These are phyloP conservation scores for Laothoe populi DNA, from an alignment of 2,888 invertebrate genomes.

Conservation along the genomic window DNA sequence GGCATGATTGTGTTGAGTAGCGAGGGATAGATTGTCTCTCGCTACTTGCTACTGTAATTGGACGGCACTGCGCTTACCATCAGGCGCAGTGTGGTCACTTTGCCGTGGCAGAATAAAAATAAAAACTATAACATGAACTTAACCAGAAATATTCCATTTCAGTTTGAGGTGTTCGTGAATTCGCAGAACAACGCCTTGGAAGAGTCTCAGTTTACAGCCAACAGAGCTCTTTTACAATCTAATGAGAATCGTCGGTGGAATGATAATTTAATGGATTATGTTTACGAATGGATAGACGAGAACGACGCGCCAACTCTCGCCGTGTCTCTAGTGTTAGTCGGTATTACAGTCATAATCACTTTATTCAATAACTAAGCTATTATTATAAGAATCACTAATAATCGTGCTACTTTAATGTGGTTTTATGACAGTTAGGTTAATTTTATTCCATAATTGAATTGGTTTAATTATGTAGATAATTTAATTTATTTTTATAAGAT, in stretches of 20 bases:
- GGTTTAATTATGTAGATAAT: too few relatives aligned
- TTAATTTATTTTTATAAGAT: background rate
- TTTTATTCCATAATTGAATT: too few relatives aligned
- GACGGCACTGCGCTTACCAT: too few relatives aligned
- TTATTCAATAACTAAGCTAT: constrained; percentile 53
- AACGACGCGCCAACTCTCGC: constrained; percentile 65
- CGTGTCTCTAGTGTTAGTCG: constrained; percentile 58
- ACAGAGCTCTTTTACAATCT: constrained; percentile 42
- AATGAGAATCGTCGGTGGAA: constrained; percentile 57
- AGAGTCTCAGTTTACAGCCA: constrained; percentile 51
- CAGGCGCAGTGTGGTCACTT: too few relatives aligned
- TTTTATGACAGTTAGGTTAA: too few relatives aligned
- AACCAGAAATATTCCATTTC: constrained; percentile 27
- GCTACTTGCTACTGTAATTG: too few relatives aligned
- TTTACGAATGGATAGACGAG: constrained; percentile 75
- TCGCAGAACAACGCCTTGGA: constrained; percentile 56
- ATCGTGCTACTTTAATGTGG: too few relatives aligned
- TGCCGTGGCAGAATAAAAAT: too few relatives aligned
- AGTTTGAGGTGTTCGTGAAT: constrained; percentile 65
- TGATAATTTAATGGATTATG: constrained; percentile 41
- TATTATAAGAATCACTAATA: constrained; percentile 26
- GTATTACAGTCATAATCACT: constrained; percentile 53
- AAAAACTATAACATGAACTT: too few relatives aligned
- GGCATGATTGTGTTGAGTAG: too few relatives aligned
- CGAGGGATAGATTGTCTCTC: too few relatives aligned